Conservation (phyloP, 2,113 vertebrate species). For the human (Homo sapiens) region DNA sequence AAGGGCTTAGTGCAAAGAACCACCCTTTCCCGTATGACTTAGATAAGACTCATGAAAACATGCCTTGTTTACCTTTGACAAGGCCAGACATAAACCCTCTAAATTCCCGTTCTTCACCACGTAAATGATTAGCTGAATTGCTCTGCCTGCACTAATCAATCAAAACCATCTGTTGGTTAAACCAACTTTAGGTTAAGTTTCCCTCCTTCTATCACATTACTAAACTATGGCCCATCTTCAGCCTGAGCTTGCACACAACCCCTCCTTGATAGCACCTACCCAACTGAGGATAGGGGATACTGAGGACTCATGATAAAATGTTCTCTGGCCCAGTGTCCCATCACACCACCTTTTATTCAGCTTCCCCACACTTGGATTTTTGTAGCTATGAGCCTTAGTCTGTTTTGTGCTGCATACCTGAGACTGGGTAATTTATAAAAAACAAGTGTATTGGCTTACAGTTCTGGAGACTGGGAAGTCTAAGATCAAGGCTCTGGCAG, state of each 20-base stretch:
- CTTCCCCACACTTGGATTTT: neutral
- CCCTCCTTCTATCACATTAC: neutral
- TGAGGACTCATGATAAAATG: neutral
- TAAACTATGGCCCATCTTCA: neutral
- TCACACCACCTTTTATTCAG: neutral
- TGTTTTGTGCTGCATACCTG: neutral
- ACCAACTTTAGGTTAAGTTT: neutral
- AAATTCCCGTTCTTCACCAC: neutral
- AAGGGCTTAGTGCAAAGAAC: neutral
- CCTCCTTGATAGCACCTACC: neutral
- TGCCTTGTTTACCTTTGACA: neutral
- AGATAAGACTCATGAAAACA: neutral
- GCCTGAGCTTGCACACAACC: neutral
- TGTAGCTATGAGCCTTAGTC: neutral
- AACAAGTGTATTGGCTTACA: neutral
- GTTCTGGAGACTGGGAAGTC: neutral
- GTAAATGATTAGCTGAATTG: neutral
- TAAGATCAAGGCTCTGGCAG: neutral
- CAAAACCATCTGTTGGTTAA: neutral
- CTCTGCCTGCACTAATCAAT: neutral
- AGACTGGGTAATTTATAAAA: neutral
- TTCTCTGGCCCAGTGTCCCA: neutral
- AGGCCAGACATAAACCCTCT: neutral
- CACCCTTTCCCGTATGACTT: neutral
- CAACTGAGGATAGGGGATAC: neutral